phyloP scores from a whole-genome alignment of 1,140 invertebrate genomes.

The Drosophila saltans region DNA sequence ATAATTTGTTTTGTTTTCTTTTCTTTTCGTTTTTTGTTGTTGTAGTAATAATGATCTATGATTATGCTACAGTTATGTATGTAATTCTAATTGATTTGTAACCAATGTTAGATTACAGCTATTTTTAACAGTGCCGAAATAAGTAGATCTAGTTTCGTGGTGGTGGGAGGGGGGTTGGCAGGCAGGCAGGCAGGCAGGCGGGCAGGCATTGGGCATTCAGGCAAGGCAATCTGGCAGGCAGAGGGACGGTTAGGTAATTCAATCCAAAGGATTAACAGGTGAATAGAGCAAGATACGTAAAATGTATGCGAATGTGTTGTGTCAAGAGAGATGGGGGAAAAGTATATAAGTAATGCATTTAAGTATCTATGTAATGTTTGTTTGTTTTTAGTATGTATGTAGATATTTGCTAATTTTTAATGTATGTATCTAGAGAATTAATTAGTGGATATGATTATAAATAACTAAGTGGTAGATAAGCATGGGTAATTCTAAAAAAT shows the following conservation, averaged over 20 bases:
- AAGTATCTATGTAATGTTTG: background rate
- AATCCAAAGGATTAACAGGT: background rate
- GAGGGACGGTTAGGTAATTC: too few species aligned
- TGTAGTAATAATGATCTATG: constrained; percentile 23
- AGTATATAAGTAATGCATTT: background rate
- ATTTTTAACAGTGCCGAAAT: too few species aligned
- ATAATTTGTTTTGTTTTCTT: background rate
- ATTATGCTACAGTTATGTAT: background rate
- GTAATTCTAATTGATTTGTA: too few species aligned
- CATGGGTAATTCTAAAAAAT: constrained; percentile 6
- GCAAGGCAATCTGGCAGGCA: too few species aligned
- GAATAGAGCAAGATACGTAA: background rate
- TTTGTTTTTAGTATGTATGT: background rate
- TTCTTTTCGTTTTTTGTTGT: background rate
- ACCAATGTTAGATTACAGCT: too few species aligned
- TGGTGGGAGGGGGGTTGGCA: background rate
- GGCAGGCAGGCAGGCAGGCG: background rate
- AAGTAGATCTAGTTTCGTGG: too few species aligned
- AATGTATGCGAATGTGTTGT: background rate
- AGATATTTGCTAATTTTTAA: background rate
- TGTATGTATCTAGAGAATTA: background rate
- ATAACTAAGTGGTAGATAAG: constrained; percentile 9
- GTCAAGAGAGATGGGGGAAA: background rate
- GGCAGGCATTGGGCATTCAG: background rate
- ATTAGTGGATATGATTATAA: constrained; percentile 1